Evolutionary conservation across 2,888 invertebrate genomes (phyloP), one percentile per base, ranked within the genome.

Genomic region (Myopa testacea): DNA sequence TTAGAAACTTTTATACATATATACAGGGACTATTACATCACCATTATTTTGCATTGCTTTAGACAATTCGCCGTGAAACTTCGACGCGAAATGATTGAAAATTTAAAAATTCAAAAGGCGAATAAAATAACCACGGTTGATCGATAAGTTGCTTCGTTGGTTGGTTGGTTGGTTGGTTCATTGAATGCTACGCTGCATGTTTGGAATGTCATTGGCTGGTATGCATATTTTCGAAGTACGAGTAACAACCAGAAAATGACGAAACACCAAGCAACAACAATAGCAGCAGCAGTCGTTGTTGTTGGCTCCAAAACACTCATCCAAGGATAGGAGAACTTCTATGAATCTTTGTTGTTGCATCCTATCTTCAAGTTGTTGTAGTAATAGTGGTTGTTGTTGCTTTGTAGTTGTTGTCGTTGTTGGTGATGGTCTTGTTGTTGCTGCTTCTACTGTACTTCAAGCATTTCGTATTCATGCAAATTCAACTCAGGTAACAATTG

Each of bases 401-500:
- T 63, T 67, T 37, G 0, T 67, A 38, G 40, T 67, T 67, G 67
- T 38, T 40, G 67, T 67, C 38, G 40, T 37, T 40, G 38, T 38
- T 40, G 67, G 5, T 40, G 67, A 38, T 37, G 67, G 4, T 40
- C 7, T 69, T 26, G 69, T n/a, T 69, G 26, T 69, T 19, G 12
- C 26, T n/a, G 50, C 14, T 69, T 4, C 26, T 37, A 14, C 34
- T 55, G 55, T 55, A 34, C 19, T 16, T 34, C 37, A 16, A 34
- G 70, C 26, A 55, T 52, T 50, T 7, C 55, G 6, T 14, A 38
- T 26, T 26, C 58, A 40, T 52, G 74, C 63, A 63, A 62, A 63
- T 63, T 74, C 65, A 34, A 52, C 50, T 50, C 74, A 74, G 74
- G 74, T 74, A 74, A 63, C 26, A 65, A 60, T 50, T 34, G 34